These are phyloP conservation scores for Echiichthys vipera DNA, from an alignment of 2,797 vertebrate genomes.

Conservation along the genomic window DNA sequence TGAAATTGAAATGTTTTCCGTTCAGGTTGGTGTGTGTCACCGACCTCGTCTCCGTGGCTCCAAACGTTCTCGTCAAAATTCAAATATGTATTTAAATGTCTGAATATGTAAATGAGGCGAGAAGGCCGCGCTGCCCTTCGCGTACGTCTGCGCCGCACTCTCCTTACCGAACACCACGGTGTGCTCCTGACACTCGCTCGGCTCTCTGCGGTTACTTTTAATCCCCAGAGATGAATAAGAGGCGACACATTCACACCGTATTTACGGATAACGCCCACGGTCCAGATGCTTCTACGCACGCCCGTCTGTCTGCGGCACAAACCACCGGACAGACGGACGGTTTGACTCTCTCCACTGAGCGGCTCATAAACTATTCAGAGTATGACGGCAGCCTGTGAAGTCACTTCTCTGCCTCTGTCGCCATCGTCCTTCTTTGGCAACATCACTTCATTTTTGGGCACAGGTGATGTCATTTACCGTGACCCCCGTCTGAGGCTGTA, in stretches of 20 bases:
- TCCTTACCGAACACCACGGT: too few relatives aligned
- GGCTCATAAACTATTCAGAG: slow-evolving; percentile 61
- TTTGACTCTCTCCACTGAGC: slow-evolving; percentile 24
- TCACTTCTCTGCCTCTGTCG: slow-evolving; percentile 43
- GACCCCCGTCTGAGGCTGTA: too few relatives aligned
- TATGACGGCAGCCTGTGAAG: slow-evolving; percentile 39
- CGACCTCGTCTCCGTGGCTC: slow-evolving; percentile 50
- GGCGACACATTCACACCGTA: too few relatives aligned
- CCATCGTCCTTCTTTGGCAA: slow-evolving; percentile 30
- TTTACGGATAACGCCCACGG: too few relatives aligned
- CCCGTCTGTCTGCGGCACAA: not conserved
- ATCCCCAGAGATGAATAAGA: too few relatives aligned
- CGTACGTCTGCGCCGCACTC: too few relatives aligned
- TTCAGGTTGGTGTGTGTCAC: slow-evolving; percentile 36
- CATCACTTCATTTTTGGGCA: not conserved
- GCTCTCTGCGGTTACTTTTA: too few relatives aligned
- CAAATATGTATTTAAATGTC: slow-evolving; percentile 55
- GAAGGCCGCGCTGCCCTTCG: slow-evolving; percentile 42
- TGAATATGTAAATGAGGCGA: slow-evolving; percentile 47
- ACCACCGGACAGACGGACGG: not conserved
- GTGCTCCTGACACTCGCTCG: too few relatives aligned
- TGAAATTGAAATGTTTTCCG: slow-evolving; percentile 82
- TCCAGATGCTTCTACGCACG: too few relatives aligned
- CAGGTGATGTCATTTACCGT: slow-evolving; percentile 45
- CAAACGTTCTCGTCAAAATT: slow-evolving; percentile 39